These are phyloP conservation scores for Passer montanus DNA, from an alignment of 2,113 vertebrate genomes.

Conservation along the genomic window DNA sequence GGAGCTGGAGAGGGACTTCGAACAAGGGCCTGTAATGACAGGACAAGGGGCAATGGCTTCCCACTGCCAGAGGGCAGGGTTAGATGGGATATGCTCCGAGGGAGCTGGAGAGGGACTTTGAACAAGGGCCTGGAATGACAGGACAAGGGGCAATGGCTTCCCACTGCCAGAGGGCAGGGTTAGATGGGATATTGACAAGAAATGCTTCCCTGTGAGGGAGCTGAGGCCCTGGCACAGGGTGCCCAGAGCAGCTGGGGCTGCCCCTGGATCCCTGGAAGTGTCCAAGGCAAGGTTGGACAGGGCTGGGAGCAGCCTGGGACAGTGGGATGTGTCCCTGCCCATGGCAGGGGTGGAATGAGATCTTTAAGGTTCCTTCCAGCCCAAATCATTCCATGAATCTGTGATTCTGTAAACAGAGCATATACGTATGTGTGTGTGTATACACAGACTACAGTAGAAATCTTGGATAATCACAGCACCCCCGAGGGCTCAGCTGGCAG, in stretches of 20 bases:
- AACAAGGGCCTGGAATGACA: neutral
- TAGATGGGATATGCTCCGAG: neutral
- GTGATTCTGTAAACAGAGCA: neutral
- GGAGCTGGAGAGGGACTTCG: neutral
- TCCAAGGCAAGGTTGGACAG: neutral
- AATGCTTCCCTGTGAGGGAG: neutral
- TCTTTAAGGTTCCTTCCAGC: neutral
- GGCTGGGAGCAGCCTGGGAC: neutral
- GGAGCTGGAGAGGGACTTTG: neutral
- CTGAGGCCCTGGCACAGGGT: neutral
- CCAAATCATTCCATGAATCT: neutral
- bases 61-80: neutral
- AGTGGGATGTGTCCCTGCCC: neutral
- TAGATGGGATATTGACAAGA: neutral
- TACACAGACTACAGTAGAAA: neutral
- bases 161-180: neutral
- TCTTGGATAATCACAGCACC: neutral
- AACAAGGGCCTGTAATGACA: neutral
- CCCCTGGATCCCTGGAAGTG: neutral
- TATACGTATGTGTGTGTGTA: rapidly evolving
- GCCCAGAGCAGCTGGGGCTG: neutral
- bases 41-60: neutral
- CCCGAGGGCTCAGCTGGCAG: neutral
- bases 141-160: neutral
- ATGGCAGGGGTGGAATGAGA: neutral